phyloP scores from a whole-genome alignment of 2,888 invertebrate species.

The Pharmacophagus antenor region DNA sequence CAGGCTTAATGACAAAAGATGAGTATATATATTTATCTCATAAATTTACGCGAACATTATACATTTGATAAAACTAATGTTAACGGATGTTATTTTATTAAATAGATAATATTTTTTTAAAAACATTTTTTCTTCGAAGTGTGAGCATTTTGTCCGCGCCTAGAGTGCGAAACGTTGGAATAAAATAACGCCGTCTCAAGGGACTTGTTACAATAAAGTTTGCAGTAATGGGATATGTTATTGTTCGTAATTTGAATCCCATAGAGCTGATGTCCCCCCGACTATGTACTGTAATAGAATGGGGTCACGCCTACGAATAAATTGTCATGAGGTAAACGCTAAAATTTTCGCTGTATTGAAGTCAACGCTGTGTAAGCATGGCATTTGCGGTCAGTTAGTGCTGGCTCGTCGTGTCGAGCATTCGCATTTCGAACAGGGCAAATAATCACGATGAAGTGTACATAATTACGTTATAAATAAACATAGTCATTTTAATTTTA shows the following conservation, averaged over 20 bases:
- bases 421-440: no score
- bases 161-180: no score
- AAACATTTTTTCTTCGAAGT: not conserved
- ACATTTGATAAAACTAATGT: no score
- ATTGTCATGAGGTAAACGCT: not conserved
- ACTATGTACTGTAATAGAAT: constrained; percentile 17
- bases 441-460: no score
- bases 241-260: constrained; percentile 58
- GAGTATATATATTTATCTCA: no score
- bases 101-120: not conserved
- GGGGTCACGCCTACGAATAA: not conserved
- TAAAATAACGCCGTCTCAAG: constrained; percentile 37
- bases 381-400: not conserved
- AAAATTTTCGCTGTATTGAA: not conserved
- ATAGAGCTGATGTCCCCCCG: constrained; percentile 33
- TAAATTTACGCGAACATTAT: no score
- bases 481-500: not conserved
- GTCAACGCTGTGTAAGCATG: not conserved
- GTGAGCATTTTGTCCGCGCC: not conserved
- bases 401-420: no score
- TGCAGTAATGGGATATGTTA: constrained; percentile 50
- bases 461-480: not conserved
- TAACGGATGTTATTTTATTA: not conserved
- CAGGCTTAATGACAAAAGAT: no score
- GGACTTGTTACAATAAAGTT: constrained; percentile 59